These are phyloP conservation scores for Apis cerana DNA, from an alignment of 1,140 invertebrate species.

Conservation along the genomic window DNA sequence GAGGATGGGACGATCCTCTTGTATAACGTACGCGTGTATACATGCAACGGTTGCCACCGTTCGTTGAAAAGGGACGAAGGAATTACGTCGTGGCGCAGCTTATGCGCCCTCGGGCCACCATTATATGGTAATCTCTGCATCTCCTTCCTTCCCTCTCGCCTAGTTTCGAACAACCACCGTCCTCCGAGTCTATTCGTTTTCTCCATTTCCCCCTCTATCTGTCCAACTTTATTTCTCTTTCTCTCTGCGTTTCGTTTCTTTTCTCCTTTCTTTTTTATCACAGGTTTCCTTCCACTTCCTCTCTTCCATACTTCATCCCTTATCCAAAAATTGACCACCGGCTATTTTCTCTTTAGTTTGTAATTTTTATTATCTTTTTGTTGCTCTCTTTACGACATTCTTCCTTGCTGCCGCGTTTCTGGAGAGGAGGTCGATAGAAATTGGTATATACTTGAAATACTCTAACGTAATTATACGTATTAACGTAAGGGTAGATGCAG, in stretches of 20 bases:
- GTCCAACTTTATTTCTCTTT: neutral
- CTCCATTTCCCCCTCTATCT: slow-evolving; percentile 18
- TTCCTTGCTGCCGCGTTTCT: no score
- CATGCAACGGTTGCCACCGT: slow-evolving; percentile 69
- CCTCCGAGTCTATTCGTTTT: slow-evolving; percentile 13
- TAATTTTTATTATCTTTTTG: slow-evolving; percentile 74
- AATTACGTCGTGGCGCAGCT: slow-evolving; percentile 75
- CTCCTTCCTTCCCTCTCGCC: slow-evolving; percentile 67
- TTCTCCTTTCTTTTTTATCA: slow-evolving; percentile 13
- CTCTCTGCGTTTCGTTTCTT: neutral
- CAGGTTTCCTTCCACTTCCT: slow-evolving; percentile 30
- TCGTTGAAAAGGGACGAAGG: slow-evolving; percentile 76
- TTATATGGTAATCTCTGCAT: slow-evolving; percentile 79
- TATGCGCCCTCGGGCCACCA: slow-evolving; percentile 77
- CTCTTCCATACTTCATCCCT: slow-evolving; percentile 1
- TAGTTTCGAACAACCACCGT: slow-evolving; percentile 42
- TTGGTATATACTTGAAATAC: no score
- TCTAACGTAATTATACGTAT: no score
- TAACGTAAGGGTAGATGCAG: no score
- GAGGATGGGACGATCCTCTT: slow-evolving; percentile 11
- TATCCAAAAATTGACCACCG: neutral
- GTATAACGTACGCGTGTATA: slow-evolving; percentile 26
- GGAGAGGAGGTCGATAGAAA: no score
- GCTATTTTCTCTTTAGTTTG: slow-evolving; percentile 70
- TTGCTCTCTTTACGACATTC: slow-evolving; percentile 5